phyloP scores from a whole-genome alignment of 2,888 invertebrate genomes.

The Latheticus oryzae region DNA sequence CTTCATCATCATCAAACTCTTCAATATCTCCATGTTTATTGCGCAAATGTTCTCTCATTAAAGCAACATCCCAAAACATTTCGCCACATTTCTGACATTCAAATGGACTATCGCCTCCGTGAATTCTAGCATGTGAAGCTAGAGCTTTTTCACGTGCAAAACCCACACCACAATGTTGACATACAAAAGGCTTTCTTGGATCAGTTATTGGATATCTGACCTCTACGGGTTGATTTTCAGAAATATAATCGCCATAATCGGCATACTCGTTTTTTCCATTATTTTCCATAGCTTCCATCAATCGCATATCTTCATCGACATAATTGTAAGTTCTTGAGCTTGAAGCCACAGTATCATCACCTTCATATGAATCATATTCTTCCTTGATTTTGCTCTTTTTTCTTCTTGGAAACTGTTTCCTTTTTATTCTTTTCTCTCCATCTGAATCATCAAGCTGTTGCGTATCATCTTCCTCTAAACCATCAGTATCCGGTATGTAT shows the following conservation, averaged over 20 bases:
- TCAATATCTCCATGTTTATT: constrained; percentile 68
- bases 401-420: constrained; percentile 52
- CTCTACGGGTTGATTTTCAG: constrained; percentile 52
- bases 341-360: constrained; percentile 55
- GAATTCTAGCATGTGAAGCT: constrained; percentile 80
- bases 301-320: constrained; percentile 66
- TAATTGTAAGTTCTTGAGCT: constrained; percentile 65
- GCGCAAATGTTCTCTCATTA: constrained; percentile 72
- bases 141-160: constrained; percentile 85
- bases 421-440: constrained; percentile 49
- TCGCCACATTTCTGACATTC: constrained; percentile 85
- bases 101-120: constrained; percentile 83
- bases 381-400: constrained; percentile 61
- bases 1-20: constrained; percentile 63
- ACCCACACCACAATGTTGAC: constrained; percentile 79
- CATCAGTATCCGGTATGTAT: constrained; percentile 75
- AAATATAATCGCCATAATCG: constrained; percentile 57
- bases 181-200: constrained; percentile 83
- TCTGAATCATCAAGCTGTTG: constrained; percentile 57
- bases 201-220: constrained; percentile 72
- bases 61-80: constrained; percentile 79
- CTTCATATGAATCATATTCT: constrained; percentile 52
- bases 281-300: constrained; percentile 66
- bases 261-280: constrained; percentile 51
- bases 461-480: constrained; percentile 68